Evolutionary conservation across 2,113 vertebrate genomes (phyloP), one percentile per base, ranked within the genome.

Genomic region (Romanogobio albipinnatus): DNA sequence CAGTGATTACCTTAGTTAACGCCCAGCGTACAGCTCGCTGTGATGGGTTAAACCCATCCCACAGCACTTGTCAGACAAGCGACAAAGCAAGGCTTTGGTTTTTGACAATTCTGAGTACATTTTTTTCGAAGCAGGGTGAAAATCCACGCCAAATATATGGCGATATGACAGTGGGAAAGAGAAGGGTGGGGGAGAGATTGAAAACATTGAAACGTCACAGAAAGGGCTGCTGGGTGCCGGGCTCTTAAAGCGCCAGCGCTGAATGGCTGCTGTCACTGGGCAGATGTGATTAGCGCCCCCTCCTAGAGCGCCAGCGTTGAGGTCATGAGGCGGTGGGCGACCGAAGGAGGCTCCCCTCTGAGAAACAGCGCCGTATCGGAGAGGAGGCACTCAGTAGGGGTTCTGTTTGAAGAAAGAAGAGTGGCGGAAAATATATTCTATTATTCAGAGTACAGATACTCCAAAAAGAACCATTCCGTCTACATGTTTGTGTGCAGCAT

Each of bases 371-470:
- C 15, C 45, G 45, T 53, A 56, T 58, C 14, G 62, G 73, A 64
- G 53, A 70, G 47, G 61, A 89, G 86, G 86, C 39, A 87, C 93
- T 90, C 92, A 92, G 91, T 91, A 91, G 92, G 91, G 87, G 87
- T 76, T 61, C 76, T 75, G 76, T 47, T 59, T 78, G 81, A 82
- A 76, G 66, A 73, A 80, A 49, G 47, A 80, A 83, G 85, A 84
- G 33, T 73, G 33, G 9, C 47, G 64, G 26, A 15, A 29, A 76
- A 82, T 76, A 22, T 81, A 81, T 75, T 78, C 83, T 62, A 84
- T 83, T 87, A 82, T 85, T 61, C n/a, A 24, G 7, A 86, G 71
- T 85, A 73, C 80, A 81, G 61, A 82, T n/a, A 43, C 22, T 17
- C 13, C 5, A 9, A 17, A 64, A 75, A 26, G 73, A 45, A 77